Conservation (phyloP, 2,113 vertebrate species). For the Machaerirhynchus nigripectus region DNA sequence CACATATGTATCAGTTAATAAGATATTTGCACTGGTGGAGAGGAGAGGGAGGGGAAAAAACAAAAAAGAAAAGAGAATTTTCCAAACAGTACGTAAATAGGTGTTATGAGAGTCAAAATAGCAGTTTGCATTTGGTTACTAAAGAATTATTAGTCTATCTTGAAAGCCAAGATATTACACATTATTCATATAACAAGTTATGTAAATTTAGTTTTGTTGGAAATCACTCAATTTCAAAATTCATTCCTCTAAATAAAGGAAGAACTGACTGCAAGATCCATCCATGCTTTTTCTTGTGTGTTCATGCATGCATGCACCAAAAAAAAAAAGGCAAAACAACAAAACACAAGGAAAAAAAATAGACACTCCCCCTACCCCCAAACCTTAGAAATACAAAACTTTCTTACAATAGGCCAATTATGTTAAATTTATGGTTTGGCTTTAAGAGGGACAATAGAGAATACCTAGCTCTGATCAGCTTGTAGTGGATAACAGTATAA, state of each 20-base stretch:
- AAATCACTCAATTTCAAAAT: background rate
- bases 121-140: too few species aligned
- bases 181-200: background rate
- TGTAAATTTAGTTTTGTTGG: background rate
- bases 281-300: background rate
- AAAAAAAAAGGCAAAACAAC: background rate
- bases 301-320: background rate
- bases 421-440: background rate
- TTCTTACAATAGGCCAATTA: background rate
- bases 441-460: background rate
- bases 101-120: too few species aligned
- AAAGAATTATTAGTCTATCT: too few species aligned
- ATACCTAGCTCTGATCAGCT: background rate
- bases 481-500: background rate
- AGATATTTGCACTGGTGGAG: constrained; percentile 85
- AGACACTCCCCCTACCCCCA: background rate
- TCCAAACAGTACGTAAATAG: background rate
- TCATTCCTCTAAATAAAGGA: background rate
- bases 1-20: constrained; percentile 81
- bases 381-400: background rate
- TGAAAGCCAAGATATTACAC: background rate
- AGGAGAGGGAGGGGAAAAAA: accelerated
- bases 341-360: background rate
- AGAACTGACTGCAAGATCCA: background rate
- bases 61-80: background rate